Base-by-base conservation (phyloP, 2,888 invertebrate species). In the Mayetiola destructor region DNA sequence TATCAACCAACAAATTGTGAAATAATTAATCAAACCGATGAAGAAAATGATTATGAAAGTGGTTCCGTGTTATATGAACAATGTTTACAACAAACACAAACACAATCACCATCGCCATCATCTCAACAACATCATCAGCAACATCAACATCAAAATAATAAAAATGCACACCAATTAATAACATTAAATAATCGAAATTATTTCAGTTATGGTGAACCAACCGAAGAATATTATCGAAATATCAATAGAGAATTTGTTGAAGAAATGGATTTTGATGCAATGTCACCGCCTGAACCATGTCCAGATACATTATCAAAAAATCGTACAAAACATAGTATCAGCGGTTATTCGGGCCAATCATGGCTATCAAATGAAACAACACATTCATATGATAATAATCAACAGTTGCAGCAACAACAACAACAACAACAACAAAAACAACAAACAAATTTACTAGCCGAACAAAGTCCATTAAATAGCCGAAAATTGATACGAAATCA, bases 171-270 rank as follows among this genome's bases (percentile, higher is more conserved):
- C n/a, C n/a, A n/a, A n/a, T n/a, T n/a, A n/a, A n/a, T n/a, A n/a
- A n/a, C n/a, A n/a, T n/a, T n/a, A n/a, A n/a, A n/a, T n/a, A n/a
- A n/a, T n/a, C n/a, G 37, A 20, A 62, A 62, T n/a, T 65, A 63
- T 59, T 65, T 65, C 56, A 64, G 63, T 55, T 62, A 63, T 59
- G 63, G 65, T 48, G 65, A 65, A 59, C 65, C 65, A 48, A 65
- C 65, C 20, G 65, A 65, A 60, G 64, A 65, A 57, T 65, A 65
- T 59, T 65, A 65, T 55, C 62, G 65, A 36, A 65, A 65, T 60
- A 64, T 65, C 30, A 65, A 65, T 59, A 63, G 64, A 63, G 64
- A 64, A 61, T 64, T 64, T 59, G 63, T 64, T 54, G 64, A 65
- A 57, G 63, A 64, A 60, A 63, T 63, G 60, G 61, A 65, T 56